These are phyloP conservation scores for Platyscapa corneri DNA, from an alignment of 1,140 invertebrate species.

Conservation along the genomic window DNA sequence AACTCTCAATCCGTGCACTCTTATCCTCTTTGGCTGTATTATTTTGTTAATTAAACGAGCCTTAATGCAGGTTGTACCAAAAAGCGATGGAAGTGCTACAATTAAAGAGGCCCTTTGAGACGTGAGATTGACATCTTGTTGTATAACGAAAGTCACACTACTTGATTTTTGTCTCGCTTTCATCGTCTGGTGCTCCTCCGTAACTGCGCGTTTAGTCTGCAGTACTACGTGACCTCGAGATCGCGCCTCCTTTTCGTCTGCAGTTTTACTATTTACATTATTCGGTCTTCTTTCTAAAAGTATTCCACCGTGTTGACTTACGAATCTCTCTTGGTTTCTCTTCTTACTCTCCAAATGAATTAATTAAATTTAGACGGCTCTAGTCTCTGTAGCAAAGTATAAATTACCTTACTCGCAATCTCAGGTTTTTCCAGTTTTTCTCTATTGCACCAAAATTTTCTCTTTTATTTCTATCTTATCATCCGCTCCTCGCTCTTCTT, in stretches of 20 bases:
- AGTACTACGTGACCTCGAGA: conserved; percentile 2
- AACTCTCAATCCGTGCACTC: background rate
- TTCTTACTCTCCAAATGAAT: conserved; percentile 44
- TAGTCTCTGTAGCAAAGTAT: conserved; percentile 13
- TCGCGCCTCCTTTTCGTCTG: background rate
- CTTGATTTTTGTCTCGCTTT: background rate
- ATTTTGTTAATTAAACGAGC: background rate
- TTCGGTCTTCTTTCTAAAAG: background rate
- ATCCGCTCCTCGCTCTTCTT: background rate
- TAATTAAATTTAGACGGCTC: conserved; percentile 53
- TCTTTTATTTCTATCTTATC: background rate
- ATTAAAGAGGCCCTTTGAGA: background rate
- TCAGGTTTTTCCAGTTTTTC: background rate
- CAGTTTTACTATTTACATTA: conserved; percentile 9
- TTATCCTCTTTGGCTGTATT: background rate
- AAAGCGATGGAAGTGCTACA: background rate
- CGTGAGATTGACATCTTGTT: conserved; percentile 7
- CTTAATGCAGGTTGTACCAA: background rate
- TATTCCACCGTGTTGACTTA: background rate
- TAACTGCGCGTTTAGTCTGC: conserved; percentile 2
- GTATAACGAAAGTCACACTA: background rate
- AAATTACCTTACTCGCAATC: conserved; percentile 7
- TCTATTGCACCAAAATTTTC: background rate
- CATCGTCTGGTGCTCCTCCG: background rate
- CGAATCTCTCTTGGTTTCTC: background rate